Conservation (phyloP, 2,888 invertebrate genomes). For the Drosophila merina region DNA sequence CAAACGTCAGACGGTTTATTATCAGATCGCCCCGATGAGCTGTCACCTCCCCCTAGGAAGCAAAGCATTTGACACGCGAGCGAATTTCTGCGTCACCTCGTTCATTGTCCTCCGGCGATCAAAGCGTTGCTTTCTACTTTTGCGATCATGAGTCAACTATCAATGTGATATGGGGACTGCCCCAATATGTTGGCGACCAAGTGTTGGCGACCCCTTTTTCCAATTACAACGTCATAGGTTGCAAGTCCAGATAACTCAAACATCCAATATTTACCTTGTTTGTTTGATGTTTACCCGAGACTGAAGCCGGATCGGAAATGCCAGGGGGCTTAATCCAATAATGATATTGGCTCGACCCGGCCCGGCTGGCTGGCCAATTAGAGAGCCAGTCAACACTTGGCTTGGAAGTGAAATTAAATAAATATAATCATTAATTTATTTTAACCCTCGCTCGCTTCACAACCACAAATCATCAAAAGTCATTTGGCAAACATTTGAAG, state of each 20-base stretch:
- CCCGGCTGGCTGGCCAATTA: conserved; percentile 57
- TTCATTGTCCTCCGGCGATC: conserved; percentile 37
- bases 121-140: conserved; percentile 19
- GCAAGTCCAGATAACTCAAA: conserved; percentile 20
- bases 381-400: conserved; percentile 71
- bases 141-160: conserved; percentile 30
- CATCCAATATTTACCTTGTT: conserved; percentile 36
- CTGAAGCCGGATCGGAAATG: conserved; percentile 27
- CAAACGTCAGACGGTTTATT: conserved; percentile 60
- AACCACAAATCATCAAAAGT: conserved; percentile 80
- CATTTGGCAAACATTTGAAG: conserved; percentile 81
- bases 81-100: conserved; percentile 23
- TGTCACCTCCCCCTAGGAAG: conserved; percentile 37
- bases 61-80: conserved; percentile 22
- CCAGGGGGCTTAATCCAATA: conserved; percentile 13
- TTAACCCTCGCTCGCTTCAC: conserved; percentile 40
- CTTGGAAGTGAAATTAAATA: conserved; percentile 67
- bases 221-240: conserved; percentile 22
- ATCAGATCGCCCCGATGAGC: conserved; percentile 51
- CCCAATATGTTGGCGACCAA: background rate
- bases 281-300: conserved; percentile 24
- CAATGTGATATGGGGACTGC: background rate
- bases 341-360: background rate
- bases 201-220: background rate
- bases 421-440: conserved; percentile 80